Evolutionary conservation across 2,888 invertebrate genomes (phyloP), one percentile per base, ranked within the genome.

Genomic region (Gibbula magus): DNA sequence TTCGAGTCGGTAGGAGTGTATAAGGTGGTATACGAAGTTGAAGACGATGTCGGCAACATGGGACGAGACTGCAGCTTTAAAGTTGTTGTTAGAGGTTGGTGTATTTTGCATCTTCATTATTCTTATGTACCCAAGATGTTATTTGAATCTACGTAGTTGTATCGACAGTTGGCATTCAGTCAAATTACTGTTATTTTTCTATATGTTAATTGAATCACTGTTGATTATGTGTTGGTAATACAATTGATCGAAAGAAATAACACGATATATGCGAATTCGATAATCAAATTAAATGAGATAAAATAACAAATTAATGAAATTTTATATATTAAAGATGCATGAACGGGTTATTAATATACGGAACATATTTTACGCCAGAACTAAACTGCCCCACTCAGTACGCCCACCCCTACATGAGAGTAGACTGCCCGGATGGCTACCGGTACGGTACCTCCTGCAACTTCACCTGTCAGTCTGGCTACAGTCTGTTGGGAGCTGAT

Each of bases 401-500:
- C 61, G 61, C 61, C 22, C 61, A 61, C 29, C 61, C 61, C 22
- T 61, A 61, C 61, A 61, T 61, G 61, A 25, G 61, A 61, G 61
- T 61, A 25, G 25, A 29, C 29, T 61, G 61, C 25, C 61, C 61
- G 16, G 16, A 22, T n/a, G 61, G 61, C 0, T 29, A 61, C 61
- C 5, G 61, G 29, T 61, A 25, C 16, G 61, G 61, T 13, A 16
- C 61, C 3, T 29, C 16, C 1, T 61, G 61, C 25, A 61, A 61
- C 61, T 61, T 61, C 29, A 25, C 61, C 61, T 61, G 61, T 25
- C 61, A 61, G 61, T 22, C 61, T 10, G 61, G 61, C 16, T 61
- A 61, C 61, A 25, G 61, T 2, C 29, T 61, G 22, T 29, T 25
- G 3, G 25, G 25, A 18, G 61, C 16, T 1, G 16, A 25, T 29